These are phyloP conservation scores for Diplodus puntazzo DNA, from an alignment of 2,797 vertebrate species.

Conservation along the genomic window DNA sequence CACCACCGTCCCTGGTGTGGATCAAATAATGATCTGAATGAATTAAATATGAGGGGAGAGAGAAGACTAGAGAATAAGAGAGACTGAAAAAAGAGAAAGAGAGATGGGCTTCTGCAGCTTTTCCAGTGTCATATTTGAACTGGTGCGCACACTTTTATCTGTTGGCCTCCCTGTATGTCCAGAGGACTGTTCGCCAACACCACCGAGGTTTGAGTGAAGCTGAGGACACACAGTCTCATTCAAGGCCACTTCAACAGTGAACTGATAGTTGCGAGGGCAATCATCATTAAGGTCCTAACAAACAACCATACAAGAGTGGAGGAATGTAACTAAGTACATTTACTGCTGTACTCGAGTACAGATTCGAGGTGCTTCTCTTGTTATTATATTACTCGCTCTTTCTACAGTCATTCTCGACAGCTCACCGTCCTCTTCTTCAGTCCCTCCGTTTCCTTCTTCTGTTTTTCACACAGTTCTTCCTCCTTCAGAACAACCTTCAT, in stretches of 20 bases:
- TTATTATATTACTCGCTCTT: not conserved
- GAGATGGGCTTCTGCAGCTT: not conserved
- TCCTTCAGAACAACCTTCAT: constrained; percentile 83
- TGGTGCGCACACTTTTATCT: constrained; percentile 18
- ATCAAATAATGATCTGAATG: constrained; percentile 60
- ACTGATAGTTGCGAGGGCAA: not conserved
- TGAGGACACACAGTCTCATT: constrained; percentile 23
- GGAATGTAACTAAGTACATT: not conserved
- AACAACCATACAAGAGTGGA: not conserved
- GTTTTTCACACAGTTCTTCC: constrained; percentile 69
- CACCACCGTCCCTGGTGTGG: constrained; percentile 30
- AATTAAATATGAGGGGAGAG: constrained; percentile 66
- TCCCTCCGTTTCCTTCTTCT: constrained; percentile 77
- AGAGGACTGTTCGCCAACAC: not conserved
- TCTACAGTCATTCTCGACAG: not conserved
- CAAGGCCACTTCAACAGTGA: constrained; percentile 12
- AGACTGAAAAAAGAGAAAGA: not conserved
- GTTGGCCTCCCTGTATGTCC: constrained; percentile 2
- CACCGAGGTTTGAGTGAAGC: not conserved
- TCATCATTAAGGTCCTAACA: constrained; percentile 4
- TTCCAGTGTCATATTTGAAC: constrained; percentile 26
- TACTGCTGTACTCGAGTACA: not conserved
- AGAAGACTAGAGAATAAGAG: constrained; percentile 13
- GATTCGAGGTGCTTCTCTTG: not conserved
- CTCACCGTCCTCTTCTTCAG: constrained; percentile 75